These are phyloP conservation scores for Entomyzon cyanotis DNA, from an alignment of 2,113 vertebrate species.

Conservation along the genomic window DNA sequence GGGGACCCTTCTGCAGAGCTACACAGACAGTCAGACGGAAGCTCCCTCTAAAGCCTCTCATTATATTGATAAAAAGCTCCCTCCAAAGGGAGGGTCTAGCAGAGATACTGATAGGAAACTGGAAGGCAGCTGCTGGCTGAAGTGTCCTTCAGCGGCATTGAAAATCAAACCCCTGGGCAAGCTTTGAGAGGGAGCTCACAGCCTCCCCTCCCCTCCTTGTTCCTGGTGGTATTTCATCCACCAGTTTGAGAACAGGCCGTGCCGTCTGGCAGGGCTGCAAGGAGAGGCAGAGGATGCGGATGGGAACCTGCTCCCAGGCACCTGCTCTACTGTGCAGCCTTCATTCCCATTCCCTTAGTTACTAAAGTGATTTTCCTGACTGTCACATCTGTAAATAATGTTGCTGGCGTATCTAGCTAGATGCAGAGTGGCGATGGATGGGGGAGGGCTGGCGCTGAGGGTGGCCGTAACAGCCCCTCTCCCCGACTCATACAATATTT, in stretches of 20 bases:
- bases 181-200: not conserved
- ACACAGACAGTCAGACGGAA: not conserved
- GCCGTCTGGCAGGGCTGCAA: rapidly evolving
- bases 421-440: constrained; percentile 58
- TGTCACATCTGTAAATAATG: constrained; percentile 76
- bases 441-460: constrained; percentile 40
- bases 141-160: not conserved
- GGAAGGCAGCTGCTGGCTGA: not conserved
- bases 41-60: not conserved
- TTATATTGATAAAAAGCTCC: not conserved
- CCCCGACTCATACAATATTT: constrained; percentile 86
- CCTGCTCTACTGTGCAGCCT: not conserved
- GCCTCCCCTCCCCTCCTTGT: not conserved
- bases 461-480: constrained; percentile 55
- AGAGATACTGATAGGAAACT: not conserved
- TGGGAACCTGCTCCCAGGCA: not conserved
- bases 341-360: constrained; percentile 63
- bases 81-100: not conserved
- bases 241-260: rapidly evolving
- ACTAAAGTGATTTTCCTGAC: constrained; percentile 67
- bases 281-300: not conserved
- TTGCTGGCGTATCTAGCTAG: constrained; percentile 62
- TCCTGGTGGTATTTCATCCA: not conserved
- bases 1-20: not conserved
- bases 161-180: not conserved